Percentiles rank a stretch among this genome's conserved stretches.
phyloP scores from a whole-genome alignment of 2,888 invertebrate species.

The Morpho deidamia region DNA sequence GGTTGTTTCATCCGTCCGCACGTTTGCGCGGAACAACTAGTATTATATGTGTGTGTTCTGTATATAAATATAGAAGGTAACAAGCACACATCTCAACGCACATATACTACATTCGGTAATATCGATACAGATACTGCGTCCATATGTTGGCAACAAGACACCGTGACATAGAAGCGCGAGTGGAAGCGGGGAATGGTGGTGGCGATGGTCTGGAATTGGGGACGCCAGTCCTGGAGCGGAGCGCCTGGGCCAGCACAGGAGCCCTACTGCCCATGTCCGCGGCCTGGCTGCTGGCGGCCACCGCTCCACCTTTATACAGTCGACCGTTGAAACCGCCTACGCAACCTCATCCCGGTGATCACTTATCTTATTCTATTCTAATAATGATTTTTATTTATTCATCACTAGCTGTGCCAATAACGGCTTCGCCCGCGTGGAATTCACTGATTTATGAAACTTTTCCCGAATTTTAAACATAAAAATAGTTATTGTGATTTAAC shows the following conservation, averaged over 20 bases:
- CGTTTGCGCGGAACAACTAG: too few species aligned
- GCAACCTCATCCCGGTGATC: conserved; percentile 35
- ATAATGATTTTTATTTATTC: too few species aligned
- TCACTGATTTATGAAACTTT: too few species aligned
- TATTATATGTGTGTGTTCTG: too few species aligned
- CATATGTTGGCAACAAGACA: conserved; percentile 76
- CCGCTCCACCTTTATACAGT: conserved; percentile 79
- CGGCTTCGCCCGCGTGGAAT: too few species aligned
- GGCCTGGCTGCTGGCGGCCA: conserved; percentile 84
- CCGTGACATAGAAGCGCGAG: conserved; percentile 64
- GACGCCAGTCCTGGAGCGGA: conserved; percentile 83
- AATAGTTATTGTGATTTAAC: too few species aligned
- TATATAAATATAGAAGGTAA: too few species aligned
- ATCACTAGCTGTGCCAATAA: too few species aligned
- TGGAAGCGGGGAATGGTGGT: conserved; percentile 37
- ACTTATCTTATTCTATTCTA: neutral
- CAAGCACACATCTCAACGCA: too few species aligned
- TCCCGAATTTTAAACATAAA: too few species aligned
- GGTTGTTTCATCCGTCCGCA: too few species aligned
- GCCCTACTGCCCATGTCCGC: conserved; percentile 79
- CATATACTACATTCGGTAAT: too few species aligned
- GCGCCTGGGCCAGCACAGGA: conserved; percentile 39
- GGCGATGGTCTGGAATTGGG: conserved; percentile 81
- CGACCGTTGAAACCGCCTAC: conserved; percentile 51
- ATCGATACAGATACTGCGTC: conserved; percentile 55